Evolutionary conservation across 2,888 invertebrate species (phyloP), one percentile per base, ranked within the genome.

Genomic region (Tenthredo distinguenda): DNA sequence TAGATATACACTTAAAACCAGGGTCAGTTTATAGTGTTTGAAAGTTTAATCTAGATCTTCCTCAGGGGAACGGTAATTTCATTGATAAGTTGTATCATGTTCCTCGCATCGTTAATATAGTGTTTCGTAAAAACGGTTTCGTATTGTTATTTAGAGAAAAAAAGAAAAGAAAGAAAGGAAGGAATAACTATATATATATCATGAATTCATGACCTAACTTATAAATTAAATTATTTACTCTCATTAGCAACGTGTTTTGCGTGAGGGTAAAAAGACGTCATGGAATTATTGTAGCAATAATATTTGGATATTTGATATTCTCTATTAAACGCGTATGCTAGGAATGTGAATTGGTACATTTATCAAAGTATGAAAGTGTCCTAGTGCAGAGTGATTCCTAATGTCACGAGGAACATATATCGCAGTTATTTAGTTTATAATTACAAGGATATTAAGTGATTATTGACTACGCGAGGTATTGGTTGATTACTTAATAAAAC

Each of bases 191-290:
- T 26, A 31, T 37, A 47, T 55, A 9, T 55, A 77, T 77, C 34
- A 77, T 55, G 55, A 55, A 79, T 79, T 82, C 83, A 83, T 71
- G 65, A 83, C 68, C 10, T 83, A 68, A 83, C 34, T 83, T 81
- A 81, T 81, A 12, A 83, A 68, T 74, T 43, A 74, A 74, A 83
- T 68, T 68, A 83, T 71, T 71, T 71, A 31, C 34, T 68, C 65
- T 68, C 40, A 47, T 71, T 21, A 12, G 68, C 83, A 65, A 85
- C 65, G 40, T 86, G 87, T 87, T 88, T 85, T 86, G 84, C 86
- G 86, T 87, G 86, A 84, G 86, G 18, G 65, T 43, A n/a, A 74
- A 74, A 83, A 68, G 12, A 83, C 47, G 62, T 47, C 15, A 71
- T 83, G 83, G 71, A 83, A 68, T 83, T 83, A 47, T 47, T 50